Base-by-base conservation (phyloP, 1,140 invertebrate species). In the Elymnias hypermnestra region DNA sequence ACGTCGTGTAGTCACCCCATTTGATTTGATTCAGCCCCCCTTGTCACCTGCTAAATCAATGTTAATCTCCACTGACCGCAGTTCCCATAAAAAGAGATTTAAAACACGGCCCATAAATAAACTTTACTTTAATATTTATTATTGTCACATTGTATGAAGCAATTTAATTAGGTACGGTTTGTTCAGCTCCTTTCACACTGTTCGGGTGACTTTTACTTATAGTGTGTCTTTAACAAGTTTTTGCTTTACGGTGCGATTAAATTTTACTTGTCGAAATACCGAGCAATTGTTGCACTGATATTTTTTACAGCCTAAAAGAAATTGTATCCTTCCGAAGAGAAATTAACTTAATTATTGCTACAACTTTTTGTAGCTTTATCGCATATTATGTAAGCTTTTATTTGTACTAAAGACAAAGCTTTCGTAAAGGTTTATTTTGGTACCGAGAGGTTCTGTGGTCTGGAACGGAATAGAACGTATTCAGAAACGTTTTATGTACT, bases 81-180 rank as follows among this genome's bases (percentile, higher is more conserved):
- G 66, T 78, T 78, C 77, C 77, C 74, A 82, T 82, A 82, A 78
- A 82, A 78, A 71, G 64, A 74, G 71, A 82, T 82, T 76, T 78
- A 82, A 75, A 71, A 82, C 73, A 63, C 57, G 67, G 38, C 57
- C 62, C 66, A 81, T 78, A 81, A 78, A 82, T 73, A 72, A 76
- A 64, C 39, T 59, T 56, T 57, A 50, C 60, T 55, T 60, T 62
- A 63, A 70, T 68, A 65, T 67, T 72, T 64, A 66, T 72, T 64
- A 68, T 70, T 61, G 44, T 63, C 48, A 56, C 61, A 69, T 57
- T 68, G 67, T 74, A 62, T 69, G 56, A 53, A 62, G 67, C 67
- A 58, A 72, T 78, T 76, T 71, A 68, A 76, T 81, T 81, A 67
- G 72, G n/a, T 31, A 68, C 49, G 76, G 70, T 72, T 60, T 51